Evolutionary conservation across 2,113 vertebrate genomes (phyloP).

Genomic region (Nycticebus coucang): DNA sequence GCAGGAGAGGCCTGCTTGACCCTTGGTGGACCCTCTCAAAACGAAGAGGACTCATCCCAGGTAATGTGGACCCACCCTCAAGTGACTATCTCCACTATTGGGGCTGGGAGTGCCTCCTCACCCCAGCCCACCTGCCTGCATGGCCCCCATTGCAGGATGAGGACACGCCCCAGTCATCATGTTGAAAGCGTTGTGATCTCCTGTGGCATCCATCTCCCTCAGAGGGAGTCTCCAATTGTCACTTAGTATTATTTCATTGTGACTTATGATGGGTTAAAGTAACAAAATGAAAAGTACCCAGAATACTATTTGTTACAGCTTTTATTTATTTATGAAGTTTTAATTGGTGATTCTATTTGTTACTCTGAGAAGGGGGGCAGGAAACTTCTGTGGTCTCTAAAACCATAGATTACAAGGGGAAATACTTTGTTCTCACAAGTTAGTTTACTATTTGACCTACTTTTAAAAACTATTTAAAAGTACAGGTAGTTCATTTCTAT

Average conservation of each 20-base stretch:
- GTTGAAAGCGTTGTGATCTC: not conserved
- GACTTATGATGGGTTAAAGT: slow-evolving; percentile 19
- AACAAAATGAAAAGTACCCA: not conserved
- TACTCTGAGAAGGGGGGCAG: not conserved
- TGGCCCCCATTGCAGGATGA: accelerated
- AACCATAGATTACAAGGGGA: not conserved
- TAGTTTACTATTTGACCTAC: not conserved
- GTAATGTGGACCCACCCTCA: accelerated
- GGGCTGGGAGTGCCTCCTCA: accelerated
- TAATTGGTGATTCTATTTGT: slow-evolving; percentile 48
- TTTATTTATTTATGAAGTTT: slow-evolving; percentile 57
- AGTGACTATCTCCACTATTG: accelerated
- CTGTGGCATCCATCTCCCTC: not conserved
- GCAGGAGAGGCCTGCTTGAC: too few species aligned
- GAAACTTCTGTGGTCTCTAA: not conserved
- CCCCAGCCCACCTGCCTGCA: accelerated
- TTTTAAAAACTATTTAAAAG: not conserved
- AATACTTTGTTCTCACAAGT: not conserved
- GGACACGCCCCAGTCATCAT: not conserved
- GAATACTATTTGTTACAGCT: not conserved
- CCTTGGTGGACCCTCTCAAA: accelerated
- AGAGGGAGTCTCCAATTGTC: not conserved
- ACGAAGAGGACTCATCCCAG: accelerated
- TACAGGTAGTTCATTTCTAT: not conserved
- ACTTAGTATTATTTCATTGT: slow-evolving; percentile 40